These are phyloP conservation scores for Chrysaora quinquecirrha DNA, from an alignment of 30 jellyfish, hydroid and myxozoan genomes.

Conservation along the genomic window DNA sequence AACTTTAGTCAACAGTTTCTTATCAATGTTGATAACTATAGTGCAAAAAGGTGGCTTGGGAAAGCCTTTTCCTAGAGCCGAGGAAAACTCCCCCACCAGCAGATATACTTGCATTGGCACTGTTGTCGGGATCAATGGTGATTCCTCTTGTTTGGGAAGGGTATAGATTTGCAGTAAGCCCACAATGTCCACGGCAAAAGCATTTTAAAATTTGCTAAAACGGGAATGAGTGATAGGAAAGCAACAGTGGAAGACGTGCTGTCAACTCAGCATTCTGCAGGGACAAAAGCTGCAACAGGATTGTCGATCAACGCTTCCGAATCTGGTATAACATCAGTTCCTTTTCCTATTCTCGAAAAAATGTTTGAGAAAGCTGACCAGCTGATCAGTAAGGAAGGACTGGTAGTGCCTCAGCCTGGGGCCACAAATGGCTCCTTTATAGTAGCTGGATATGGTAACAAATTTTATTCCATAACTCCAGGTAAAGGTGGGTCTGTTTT, in stretches of 20 bases:
- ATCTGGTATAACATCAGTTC: not conserved
- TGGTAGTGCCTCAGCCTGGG: not conserved
- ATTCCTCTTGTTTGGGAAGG: not conserved
- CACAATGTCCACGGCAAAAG: constrained; percentile 1
- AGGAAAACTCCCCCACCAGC: not conserved
- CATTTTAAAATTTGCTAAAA: not conserved
- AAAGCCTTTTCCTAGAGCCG: not conserved
- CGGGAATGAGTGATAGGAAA: constrained; percentile 3
- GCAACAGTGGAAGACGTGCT: not conserved
- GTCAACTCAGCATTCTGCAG: not conserved
- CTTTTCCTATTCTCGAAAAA: not conserved
- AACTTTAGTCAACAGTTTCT: not conserved
- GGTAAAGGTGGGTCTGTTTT: not conserved
- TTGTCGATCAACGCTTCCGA: not conserved
- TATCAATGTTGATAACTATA: not conserved
- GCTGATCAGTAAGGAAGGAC: not conserved
- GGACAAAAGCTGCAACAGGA: not conserved
- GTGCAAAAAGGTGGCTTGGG: constrained; percentile 2
- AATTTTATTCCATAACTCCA: not conserved
- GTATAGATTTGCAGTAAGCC: not conserved
- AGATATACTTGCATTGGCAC: not conserved
- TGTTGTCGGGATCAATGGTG: not conserved
- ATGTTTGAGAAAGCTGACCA: too few species aligned
- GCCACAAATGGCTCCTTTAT: constrained; percentile 1
- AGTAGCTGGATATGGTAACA: not conserved